phyloP scores from a whole-genome alignment of 1,140 invertebrate genomes.

The Eubasilissa regina region DNA sequence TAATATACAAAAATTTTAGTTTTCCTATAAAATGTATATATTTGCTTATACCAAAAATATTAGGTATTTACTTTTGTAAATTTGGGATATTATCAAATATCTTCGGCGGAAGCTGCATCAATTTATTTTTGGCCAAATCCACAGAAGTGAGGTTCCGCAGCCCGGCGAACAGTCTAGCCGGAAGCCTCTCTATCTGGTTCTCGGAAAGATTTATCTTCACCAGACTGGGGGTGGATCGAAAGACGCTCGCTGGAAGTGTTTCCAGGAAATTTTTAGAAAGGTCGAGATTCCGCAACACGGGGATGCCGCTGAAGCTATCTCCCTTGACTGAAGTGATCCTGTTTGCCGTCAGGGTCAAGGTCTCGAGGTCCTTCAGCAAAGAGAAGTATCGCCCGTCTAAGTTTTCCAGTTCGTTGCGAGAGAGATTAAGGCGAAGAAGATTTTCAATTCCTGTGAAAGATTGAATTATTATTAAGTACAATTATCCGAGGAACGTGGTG shows the following conservation, averaged over 20 bases:
- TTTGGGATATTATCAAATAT: conserved; percentile 28
- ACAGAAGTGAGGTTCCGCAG: conserved; percentile 27
- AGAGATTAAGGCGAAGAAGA: conserved; percentile 43
- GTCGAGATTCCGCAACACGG: conserved; percentile 32
- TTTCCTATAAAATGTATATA: too few relatives aligned
- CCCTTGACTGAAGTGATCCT: conserved; percentile 11
- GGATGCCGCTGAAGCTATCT: conserved; percentile 34
- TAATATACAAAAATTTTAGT: too few relatives aligned
- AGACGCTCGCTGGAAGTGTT: conserved; percentile 28
- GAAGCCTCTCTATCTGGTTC: conserved; percentile 39
- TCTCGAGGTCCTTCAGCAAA: conserved; percentile 38
- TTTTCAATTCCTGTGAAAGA: conserved; percentile 44
- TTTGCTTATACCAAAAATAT: too few relatives aligned
- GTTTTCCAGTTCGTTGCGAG: conserved; percentile 36
- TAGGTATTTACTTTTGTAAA: conserved; percentile 39
- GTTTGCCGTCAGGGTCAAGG: conserved; percentile 45
- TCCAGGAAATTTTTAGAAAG: conserved; percentile 43
- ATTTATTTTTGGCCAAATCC: conserved; percentile 48
- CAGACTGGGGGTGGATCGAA: conserved; percentile 26
- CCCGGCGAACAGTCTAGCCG: conserved; percentile 20
- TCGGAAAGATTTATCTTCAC: conserved; percentile 21
- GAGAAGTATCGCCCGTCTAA: conserved; percentile 31
- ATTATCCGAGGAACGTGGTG: too few relatives aligned
- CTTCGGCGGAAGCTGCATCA: conserved; percentile 38
- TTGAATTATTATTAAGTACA: conserved; percentile 1